Base-by-base conservation (phyloP, 2,113 vertebrate genomes). In the Pelmatolapia mariae region DNA sequence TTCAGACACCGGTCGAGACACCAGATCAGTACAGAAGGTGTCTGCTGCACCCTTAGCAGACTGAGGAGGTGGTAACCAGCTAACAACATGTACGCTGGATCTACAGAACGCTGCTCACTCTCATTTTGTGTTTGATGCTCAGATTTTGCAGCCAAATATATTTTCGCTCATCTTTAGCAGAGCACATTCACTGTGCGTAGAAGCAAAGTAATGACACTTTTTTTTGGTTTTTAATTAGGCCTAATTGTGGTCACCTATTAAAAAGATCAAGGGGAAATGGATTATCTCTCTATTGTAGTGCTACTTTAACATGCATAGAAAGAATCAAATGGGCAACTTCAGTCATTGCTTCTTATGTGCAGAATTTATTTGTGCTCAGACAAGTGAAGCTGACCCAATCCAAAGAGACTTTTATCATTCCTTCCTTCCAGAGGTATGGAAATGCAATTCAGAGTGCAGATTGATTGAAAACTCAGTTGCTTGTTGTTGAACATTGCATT, bases 41-140 rank as follows among this genome's bases (percentile, higher is more conserved):
- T 91, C 56, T 85, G 87, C 87, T 91, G 80, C 86, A 85, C 84
- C 84, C 52, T 86, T 43, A 73, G 84, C 88, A 87, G 84, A 61
- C 80, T 92, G 83, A 91, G 89, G 87, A 92, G 88, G 91, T 92
- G 91, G 84, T 33, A 87, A 57, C 84, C 84, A 83, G 83, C 78
- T 89, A 83, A 80, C 54, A 12, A 85, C 73, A 38, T 86, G 76
- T 80, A 76, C 71, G 10, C 53, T 87, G 71, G 63, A 79, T 86
- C 54, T 76, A 11, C 80, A 89, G 85, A 24, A 16, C 81, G 22
- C 80, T 26, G 68, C 57, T 66, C 8, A 29, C 78, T 66, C 73
- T 61, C 61, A 33, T 57, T 73, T 68, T 33, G 18, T 33, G 4
- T 81, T 71, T 56, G 12, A 90, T 57, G 16, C 24, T 85, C 26